phyloP scores from a whole-genome alignment of 1,140 invertebrate species.

The Zelostemma sp. region DNA sequence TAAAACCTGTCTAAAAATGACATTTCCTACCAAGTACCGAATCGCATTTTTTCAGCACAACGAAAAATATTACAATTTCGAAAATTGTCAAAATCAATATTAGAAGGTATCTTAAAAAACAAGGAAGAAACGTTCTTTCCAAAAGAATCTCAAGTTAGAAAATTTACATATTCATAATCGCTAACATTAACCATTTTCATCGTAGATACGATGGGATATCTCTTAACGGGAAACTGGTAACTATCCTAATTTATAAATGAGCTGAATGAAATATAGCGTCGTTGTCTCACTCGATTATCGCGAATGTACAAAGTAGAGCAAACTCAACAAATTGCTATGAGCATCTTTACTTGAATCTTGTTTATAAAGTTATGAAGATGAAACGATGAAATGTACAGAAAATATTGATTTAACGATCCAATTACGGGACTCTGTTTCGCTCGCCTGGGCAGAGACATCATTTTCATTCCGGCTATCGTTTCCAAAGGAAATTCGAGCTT shows the following conservation, averaged over 20 bases:
- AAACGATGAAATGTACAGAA: conserved; percentile 68
- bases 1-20: conserved; percentile 32
- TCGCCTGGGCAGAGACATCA: conserved; percentile 58
- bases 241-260: no score
- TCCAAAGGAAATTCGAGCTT: conserved; percentile 25
- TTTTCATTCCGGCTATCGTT: background rate
- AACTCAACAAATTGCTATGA: conserved; percentile 41
- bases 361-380: conserved; percentile 61
- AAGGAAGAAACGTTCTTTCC: no score
- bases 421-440: conserved; percentile 59
- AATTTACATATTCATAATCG: no score
- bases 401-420: conserved; percentile 62
- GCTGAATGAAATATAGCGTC: conserved; percentile 1
- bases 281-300: background rate
- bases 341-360: conserved; percentile 52
- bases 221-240: no score
- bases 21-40: background rate
- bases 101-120: no score
- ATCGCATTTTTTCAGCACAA: background rate
- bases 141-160: no score
- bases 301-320: background rate
- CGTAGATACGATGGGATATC: no score
- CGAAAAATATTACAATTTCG: no score
- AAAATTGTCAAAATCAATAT: no score
- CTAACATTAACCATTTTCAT: no score